Base-by-base conservation (phyloP, 1,140 invertebrate species). In the Aphaenogaster ashmeadi region DNA sequence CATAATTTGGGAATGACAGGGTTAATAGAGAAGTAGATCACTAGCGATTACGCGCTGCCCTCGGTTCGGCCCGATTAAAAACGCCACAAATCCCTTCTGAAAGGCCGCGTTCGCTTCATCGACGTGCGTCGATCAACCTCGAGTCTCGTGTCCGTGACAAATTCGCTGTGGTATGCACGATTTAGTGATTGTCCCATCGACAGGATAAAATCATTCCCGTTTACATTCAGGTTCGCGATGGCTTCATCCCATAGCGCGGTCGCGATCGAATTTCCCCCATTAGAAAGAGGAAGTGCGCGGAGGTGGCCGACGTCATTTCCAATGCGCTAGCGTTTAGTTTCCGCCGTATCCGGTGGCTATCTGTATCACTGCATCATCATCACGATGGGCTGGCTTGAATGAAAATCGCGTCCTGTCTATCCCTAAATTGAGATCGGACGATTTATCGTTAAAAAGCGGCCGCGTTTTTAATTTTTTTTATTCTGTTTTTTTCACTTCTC, bases 321-420 rank as follows among this genome's bases (percentile, higher is more conserved):
- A 92, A 89, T 41, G 86, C 88, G 91, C 92, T 87, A 92, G 92
- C 92, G 92, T 94, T 93, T 93, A 94, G 94, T 94, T 94, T 94
- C 93, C 94, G 93, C 67, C 86, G 78, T 88, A 89, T 94, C 93
- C 93, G 92, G 80, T 86, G 66, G 79, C 91, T 90, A 90, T 94
- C 87, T 92, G 87, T 92, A 93, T 94, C 91, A 93, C 86, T 88
- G 85, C 80, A 83, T 92, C 92, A 83, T 92, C 92, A 93, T 90
- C 83, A 79, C 54, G 88, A 78, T 62, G 56, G 50, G n/a, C 41
- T 79, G 50, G 64, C 33, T 44, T 18, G 67, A 38, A 44, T 50
- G 58, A 7, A 44, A 44, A 36, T 50, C 41, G 21, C 56, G 38
- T 56, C 41, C 50, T 44, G 21, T 13, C 62, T 15, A 58, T 62